Percentiles rank a stretch among this genome's conserved stretches.
phyloP scores from a whole-genome alignment of 2,113 vertebrate species.

The Donacobius atricapilla region DNA sequence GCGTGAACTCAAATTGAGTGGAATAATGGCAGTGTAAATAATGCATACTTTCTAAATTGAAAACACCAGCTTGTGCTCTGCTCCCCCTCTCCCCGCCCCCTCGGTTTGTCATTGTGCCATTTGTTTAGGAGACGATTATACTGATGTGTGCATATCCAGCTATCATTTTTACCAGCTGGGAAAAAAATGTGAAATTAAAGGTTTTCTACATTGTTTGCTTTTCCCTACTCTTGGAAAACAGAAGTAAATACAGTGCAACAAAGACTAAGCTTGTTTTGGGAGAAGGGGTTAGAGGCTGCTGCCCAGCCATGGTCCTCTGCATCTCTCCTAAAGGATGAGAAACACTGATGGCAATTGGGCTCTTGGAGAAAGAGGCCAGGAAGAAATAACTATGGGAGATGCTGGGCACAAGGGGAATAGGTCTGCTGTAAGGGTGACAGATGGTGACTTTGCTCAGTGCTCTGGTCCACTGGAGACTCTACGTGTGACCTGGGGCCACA shows the following conservation, averaged over 20 bases:
- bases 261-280: not conserved
- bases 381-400: not conserved
- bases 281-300: constrained; percentile 2
- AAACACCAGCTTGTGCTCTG: constrained; percentile 80
- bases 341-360: not conserved
- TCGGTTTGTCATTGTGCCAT: constrained; percentile 76
- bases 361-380: not conserved
- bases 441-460: not conserved
- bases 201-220: constrained; percentile 68
- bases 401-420: not conserved
- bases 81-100: constrained; percentile 57
- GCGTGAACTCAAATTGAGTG: constrained; percentile 84
- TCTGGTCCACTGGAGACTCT: not conserved
- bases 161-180: constrained; percentile 70
- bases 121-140: constrained; percentile 82
- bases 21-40: constrained; percentile 90
- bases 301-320: not conserved
- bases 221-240: constrained; percentile 65
- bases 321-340: not conserved
- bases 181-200: constrained; percentile 61
- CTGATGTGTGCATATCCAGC: constrained; percentile 59
- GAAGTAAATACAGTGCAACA: constrained; percentile 18
- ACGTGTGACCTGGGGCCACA: rapidly evolving
- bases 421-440: not conserved
- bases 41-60: constrained; percentile 88